phyloP scores from a whole-genome alignment of 2,888 invertebrate species.

The Agrochola circellaris region DNA sequence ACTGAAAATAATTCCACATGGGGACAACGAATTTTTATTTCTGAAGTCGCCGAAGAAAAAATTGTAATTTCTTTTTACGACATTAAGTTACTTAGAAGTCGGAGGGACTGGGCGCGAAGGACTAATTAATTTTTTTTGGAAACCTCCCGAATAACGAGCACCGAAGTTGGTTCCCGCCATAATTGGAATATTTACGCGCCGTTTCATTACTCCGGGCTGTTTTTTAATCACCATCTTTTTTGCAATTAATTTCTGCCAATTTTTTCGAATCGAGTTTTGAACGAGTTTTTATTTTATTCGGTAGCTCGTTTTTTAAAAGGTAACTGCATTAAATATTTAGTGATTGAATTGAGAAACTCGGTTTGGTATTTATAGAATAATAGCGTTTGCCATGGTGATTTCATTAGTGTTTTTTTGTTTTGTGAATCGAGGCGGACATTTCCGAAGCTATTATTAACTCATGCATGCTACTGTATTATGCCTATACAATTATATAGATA shows the following conservation, averaged over 20 bases:
- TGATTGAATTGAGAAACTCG: conserved; percentile 17
- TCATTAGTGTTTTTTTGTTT: background rate
- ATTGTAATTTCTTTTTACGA: conserved; percentile 69
- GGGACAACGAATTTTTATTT: conserved; percentile 68
- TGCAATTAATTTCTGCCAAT: conserved; percentile 59
- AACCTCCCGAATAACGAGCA: conserved; percentile 70
- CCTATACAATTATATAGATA: background rate
- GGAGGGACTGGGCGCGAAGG: conserved; percentile 77
- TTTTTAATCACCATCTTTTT: conserved; percentile 82
- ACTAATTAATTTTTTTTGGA: conserved; percentile 87
- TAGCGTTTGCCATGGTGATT: background rate
- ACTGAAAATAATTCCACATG: conserved; percentile 69
- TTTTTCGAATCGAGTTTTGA: conserved; percentile 55
- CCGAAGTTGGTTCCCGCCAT: conserved; percentile 80
- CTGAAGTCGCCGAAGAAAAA: conserved; percentile 61
- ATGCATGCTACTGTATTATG: background rate
- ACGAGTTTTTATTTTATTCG: conserved; percentile 46
- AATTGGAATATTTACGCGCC: conserved; percentile 84
- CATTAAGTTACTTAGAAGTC: conserved; percentile 67
- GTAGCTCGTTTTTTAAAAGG: conserved; percentile 11
- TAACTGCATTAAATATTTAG: conserved; percentile 17
- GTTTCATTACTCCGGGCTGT: conserved; percentile 81
- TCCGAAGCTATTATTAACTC: background rate
- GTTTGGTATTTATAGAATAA: background rate
- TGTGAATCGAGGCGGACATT: background rate